These are phyloP conservation scores for Luscinia luscinia DNA, from an alignment of 2,797 vertebrate genomes.

Conservation along the genomic window DNA sequence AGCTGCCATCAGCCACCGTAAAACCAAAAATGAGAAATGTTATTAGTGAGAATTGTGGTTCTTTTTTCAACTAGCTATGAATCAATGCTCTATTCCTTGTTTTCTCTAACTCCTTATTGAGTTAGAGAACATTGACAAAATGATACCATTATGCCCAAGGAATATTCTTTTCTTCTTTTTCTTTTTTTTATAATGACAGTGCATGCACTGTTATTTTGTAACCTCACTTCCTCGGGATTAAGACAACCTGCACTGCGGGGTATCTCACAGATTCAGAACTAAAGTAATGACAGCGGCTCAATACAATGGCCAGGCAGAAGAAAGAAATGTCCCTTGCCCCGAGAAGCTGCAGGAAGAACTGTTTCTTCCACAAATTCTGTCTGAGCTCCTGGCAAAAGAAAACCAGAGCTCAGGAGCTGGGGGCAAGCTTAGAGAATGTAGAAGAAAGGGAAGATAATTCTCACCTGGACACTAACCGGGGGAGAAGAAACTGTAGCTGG, in stretches of 20 bases:
- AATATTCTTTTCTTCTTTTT: neutral
- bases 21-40: constrained; percentile 30
- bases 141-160: neutral
- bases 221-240: neutral
- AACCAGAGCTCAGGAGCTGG: neutral
- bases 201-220: neutral
- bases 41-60: neutral
- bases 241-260: neutral
- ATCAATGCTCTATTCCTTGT: neutral
- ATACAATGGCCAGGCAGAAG: neutral
- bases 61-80: neutral
- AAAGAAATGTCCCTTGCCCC: neutral
- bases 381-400: neutral
- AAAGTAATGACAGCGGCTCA: neutral
- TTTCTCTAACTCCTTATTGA: too few relatives aligned
- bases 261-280: neutral
- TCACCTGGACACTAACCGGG: neutral
- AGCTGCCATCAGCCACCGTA: constrained; percentile 32
- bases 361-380: neutral
- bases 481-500: neutral
- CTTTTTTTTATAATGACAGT: neutral
- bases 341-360: neutral
- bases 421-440: neutral
- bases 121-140: constrained; percentile 29
- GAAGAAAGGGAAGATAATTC: neutral